A percentile compares a stretch with the other conserved stretches of the same genome.
These are phyloP conservation scores for Manis pentadactyla DNA, from an alignment of 2,797 vertebrate genomes.

Conservation along the genomic window DNA sequence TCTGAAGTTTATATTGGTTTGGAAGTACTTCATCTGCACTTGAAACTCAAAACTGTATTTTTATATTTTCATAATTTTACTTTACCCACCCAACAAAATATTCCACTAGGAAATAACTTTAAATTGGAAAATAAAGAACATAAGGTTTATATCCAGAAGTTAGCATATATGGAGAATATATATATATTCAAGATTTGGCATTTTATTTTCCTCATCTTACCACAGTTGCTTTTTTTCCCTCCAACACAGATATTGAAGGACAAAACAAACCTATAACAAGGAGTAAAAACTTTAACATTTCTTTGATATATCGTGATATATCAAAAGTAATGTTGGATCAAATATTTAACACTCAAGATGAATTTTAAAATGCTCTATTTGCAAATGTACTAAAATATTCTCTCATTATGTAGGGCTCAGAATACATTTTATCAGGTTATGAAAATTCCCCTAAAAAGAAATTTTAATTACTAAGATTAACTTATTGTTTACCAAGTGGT, in stretches of 20 bases:
- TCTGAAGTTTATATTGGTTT: slow-evolving; percentile 49
- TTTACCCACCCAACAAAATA: neutral
- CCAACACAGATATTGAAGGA: neutral
- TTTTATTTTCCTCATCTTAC: neutral
- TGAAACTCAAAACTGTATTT: neutral
- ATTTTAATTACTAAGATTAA: neutral
- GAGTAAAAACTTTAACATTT: neutral
- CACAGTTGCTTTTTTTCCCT: neutral
- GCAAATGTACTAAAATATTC: neutral
- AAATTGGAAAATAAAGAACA: slow-evolving; percentile 21
- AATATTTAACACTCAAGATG: slow-evolving; percentile 1
- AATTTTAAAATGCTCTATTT: slow-evolving; percentile 7
- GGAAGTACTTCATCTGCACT: slow-evolving; percentile 46
- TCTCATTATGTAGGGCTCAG: neutral
- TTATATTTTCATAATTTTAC: slow-evolving; percentile 39
- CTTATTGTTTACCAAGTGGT: neutral
- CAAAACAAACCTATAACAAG: neutral
- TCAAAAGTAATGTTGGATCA: neutral
- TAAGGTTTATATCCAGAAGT: neutral
- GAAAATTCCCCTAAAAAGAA: neutral
- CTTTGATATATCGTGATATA: slow-evolving; percentile 8
- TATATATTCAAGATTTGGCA: neutral
- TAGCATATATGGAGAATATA: neutral
- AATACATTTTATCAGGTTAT: neutral
- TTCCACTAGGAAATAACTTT: neutral